phyloP scores from a whole-genome alignment of 1,140 invertebrate species.

The Calosoma granatense region DNA sequence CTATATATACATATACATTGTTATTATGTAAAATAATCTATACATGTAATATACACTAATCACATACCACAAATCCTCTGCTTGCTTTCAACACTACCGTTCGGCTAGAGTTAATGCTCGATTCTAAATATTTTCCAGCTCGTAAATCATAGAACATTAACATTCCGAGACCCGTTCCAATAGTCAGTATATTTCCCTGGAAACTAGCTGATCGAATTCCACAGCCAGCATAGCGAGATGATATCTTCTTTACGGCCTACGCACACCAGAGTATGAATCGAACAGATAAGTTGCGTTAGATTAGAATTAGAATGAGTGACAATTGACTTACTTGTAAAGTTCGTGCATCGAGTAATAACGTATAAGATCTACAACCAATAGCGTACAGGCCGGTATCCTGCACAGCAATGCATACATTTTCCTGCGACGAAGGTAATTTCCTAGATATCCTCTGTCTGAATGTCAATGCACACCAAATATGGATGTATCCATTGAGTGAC shows the following conservation, averaged over 20 bases:
- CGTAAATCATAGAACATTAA: slow-evolving; percentile 90
- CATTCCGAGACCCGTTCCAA: slow-evolving; percentile 85
- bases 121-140: slow-evolving; percentile 84
- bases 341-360: slow-evolving; percentile 77
- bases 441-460: slow-evolving; percentile 76
- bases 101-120: slow-evolving; percentile 75
- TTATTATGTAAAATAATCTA: background rate
- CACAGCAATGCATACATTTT: slow-evolving; percentile 86
- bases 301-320: background rate
- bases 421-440: slow-evolving; percentile 78
- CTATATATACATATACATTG: background rate
- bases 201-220: slow-evolving; percentile 86
- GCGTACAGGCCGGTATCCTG: slow-evolving; percentile 80
- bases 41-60: background rate
- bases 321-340: slow-evolving; percentile 56
- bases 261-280: slow-evolving; percentile 12
- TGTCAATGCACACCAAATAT: slow-evolving; percentile 82
- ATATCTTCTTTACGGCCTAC: slow-evolving; percentile 50
- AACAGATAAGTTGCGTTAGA: background rate
- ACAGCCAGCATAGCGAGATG: slow-evolving; percentile 70
- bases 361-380: slow-evolving; percentile 87
- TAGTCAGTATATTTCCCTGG: slow-evolving; percentile 78
- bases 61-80: slow-evolving; percentile 79
- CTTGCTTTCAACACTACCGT: slow-evolving; percentile 83
- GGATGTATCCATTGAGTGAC: slow-evolving; percentile 85